Conservation (phyloP, 2,797 vertebrate species). For the Notamacropus eugenii region DNA sequence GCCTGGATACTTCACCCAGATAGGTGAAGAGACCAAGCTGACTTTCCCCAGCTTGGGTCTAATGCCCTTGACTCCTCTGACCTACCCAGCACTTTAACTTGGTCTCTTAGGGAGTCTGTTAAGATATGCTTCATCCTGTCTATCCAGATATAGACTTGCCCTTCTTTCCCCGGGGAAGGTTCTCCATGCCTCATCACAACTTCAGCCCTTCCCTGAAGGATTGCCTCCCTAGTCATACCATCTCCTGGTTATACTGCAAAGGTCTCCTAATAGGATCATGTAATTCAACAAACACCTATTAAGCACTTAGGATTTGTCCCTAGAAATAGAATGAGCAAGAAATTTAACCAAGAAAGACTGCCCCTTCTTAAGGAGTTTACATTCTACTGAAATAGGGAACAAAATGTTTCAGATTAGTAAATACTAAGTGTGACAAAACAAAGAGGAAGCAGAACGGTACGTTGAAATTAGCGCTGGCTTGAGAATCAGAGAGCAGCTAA, state of each 20-base stretch:
- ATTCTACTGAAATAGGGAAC: background rate
- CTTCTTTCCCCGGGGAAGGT: background rate
- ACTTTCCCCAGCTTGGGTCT: background rate
- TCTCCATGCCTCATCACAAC: background rate
- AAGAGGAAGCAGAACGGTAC: background rate
- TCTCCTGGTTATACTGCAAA: background rate
- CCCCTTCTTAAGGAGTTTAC: background rate
- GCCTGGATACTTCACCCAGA: background rate
- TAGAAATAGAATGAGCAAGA: background rate
- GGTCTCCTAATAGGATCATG: background rate
- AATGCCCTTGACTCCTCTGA: background rate
- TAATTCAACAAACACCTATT: background rate
- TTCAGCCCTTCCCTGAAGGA: background rate
- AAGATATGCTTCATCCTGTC: background rate
- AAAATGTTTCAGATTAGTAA: background rate
- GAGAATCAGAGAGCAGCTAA: background rate
- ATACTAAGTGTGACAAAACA: background rate
- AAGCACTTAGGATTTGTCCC: background rate
- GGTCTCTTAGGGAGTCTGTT: background rate
- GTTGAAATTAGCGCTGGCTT: background rate
- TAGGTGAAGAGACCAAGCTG: background rate
- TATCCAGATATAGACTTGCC: background rate
- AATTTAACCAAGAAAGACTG: background rate
- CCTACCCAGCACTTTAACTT: background rate
- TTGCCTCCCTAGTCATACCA: background rate